phyloP scores from a whole-genome alignment of 2,888 invertebrate genomes.

The Scotopteryx bipunctaria region DNA sequence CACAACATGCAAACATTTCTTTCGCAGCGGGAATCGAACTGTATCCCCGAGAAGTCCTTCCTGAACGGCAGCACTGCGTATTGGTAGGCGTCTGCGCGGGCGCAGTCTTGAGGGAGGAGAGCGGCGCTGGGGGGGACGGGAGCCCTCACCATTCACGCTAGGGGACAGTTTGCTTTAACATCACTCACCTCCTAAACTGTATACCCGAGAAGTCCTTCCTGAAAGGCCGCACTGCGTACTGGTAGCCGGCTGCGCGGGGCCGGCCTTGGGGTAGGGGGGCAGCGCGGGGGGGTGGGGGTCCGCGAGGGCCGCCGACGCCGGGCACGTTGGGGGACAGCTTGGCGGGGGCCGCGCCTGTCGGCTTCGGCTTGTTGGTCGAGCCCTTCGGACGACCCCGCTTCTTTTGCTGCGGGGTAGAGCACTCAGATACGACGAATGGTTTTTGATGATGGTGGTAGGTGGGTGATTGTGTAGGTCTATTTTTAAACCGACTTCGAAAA shows the following conservation, averaged over 20 bases:
- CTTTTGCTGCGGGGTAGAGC: constrained; percentile 58
- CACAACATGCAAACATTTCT: too few relatives aligned
- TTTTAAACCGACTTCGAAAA: too few relatives aligned
- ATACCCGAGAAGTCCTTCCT: constrained; percentile 80
- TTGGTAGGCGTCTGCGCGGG: constrained; percentile 69
- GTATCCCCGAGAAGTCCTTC: constrained; percentile 80
- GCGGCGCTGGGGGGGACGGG: constrained; percentile 44
- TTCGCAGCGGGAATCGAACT: too few relatives aligned
- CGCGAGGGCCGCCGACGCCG: constrained; percentile 42
- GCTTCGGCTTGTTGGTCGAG: constrained; percentile 78
- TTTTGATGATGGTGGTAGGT: constrained; percentile 6
- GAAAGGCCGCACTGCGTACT: constrained; percentile 74
- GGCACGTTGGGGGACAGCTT: constrained; percentile 31
- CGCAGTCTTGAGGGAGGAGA: constrained; percentile 50
- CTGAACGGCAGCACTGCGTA: constrained; percentile 74
- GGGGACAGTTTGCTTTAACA: constrained; percentile 25
- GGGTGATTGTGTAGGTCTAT: not conserved
- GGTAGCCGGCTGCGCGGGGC: constrained; percentile 68
- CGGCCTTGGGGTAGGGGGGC: constrained; percentile 48
- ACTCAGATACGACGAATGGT: constrained; percentile 29
- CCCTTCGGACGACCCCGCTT: constrained; percentile 79
- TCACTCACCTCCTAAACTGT: too few relatives aligned
- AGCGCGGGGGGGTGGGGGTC: constrained; percentile 37
- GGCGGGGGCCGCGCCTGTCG: constrained; percentile 43
- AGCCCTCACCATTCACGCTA: constrained; percentile 37